Evolutionary conservation across 2,797 vertebrate genomes (phyloP), one percentile per base, ranked within the genome.

Genomic region (Melanotaenia maccullochi): DNA sequence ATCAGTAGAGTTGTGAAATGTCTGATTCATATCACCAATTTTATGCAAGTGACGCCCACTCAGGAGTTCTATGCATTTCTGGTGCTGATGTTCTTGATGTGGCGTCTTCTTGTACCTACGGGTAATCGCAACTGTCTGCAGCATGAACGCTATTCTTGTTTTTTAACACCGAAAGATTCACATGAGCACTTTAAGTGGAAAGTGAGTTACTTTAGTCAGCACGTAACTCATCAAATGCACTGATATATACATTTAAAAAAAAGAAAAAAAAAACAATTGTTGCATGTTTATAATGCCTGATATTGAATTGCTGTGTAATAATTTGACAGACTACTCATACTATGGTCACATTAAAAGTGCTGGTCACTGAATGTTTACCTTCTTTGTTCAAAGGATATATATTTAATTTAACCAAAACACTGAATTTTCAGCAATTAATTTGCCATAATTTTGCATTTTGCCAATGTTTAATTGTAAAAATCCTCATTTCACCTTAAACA

Each of bases 161-260:
- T 63, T 9, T 18, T 16, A 6, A 33, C 2, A 25, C 36, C 22
- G 8, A 32, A 28, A 40, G 20, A 74, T 52, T 68, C 30, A 73
- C 58, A 70, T 25, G 5, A 84, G 85, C 89, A 91, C 85, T 91
- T 90, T 88, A 90, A 56, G 24, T 57, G 13, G 25, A 71, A 60
- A 40, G 24, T 68, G 56, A 55, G 47, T 42, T 78, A 75, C 65
- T 78, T 71, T 57, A 72, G 22, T 4, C 75, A n/a, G 62, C 13
- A 57, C 16, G 38, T 28, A n/a, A 55, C 22, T 20, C 35, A 6
- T 70, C 20, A n/a, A 60, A 73, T 75, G 76, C 75, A 82, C 71
- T 81, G 42, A 82, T 30, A 30, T 30, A 30, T 30, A 30, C 28
- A 30, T 30, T 25, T 25, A 28, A 30, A 30, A 30, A 30, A 30